These are phyloP conservation scores for Cephus nigrinus DNA, from an alignment of 2,888 invertebrate species.

Conservation along the genomic window DNA sequence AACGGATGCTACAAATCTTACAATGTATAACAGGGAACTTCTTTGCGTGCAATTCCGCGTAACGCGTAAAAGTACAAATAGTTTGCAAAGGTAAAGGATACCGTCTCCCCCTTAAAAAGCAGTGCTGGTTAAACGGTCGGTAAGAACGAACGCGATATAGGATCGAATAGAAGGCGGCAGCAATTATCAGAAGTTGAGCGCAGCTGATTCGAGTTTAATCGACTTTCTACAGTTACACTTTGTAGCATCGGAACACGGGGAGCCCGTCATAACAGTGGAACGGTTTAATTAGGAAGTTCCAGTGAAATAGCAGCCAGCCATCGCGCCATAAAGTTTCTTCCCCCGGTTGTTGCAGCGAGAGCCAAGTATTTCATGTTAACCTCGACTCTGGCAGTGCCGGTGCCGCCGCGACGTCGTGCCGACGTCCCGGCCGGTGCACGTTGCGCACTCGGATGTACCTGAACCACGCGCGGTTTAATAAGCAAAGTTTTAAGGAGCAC, in stretches of 20 bases:
- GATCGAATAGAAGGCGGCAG: not conserved
- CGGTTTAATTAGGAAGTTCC: constrained; percentile 44
- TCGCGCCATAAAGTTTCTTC: constrained; percentile 37
- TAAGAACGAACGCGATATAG: not conserved
- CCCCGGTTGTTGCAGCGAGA: constrained; percentile 37
- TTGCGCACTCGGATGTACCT: constrained; percentile 33
- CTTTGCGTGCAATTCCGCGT: not conserved
- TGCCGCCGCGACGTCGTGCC: constrained; percentile 8
- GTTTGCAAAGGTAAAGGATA: not conserved
- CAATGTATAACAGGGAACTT: not conserved
- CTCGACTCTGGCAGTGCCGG: constrained; percentile 25
- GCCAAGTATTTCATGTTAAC: constrained; percentile 44
- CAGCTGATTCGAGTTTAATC: constrained; percentile 29
- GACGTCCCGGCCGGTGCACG: constrained; percentile 16
- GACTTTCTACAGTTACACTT: constrained; percentile 30
- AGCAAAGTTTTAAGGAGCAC: constrained; percentile 45
- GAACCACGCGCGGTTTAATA: constrained; percentile 42
- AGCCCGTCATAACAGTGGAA: constrained; percentile 32
- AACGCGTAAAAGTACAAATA: not conserved
- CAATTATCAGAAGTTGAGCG: constrained; percentile 14
- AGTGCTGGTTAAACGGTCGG: not conserved
- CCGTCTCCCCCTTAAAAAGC: too few relatives aligned
- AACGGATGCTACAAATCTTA: not conserved
- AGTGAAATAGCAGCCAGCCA: constrained; percentile 40
- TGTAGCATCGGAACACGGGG: constrained; percentile 23